Conservation (phyloP, 2,113 vertebrate species). For the Oriolus oriolus region DNA sequence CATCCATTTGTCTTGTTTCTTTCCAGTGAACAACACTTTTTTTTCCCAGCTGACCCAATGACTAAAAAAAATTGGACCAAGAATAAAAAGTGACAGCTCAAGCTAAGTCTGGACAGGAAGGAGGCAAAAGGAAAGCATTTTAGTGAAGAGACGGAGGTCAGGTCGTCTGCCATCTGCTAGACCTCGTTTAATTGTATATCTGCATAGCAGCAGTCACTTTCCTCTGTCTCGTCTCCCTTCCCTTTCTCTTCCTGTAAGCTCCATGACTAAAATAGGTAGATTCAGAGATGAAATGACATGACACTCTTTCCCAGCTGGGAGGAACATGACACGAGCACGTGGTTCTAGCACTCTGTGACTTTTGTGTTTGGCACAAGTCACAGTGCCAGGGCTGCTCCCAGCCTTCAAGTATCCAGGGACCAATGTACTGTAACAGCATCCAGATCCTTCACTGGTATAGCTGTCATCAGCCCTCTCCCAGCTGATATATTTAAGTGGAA, state of each 20-base stretch:
- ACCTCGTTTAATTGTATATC: background rate
- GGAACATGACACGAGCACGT: background rate
- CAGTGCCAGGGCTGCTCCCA: background rate
- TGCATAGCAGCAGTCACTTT: background rate
- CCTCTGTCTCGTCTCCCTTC: background rate
- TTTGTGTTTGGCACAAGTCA: background rate
- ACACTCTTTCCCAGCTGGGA: background rate
- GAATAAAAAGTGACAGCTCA: background rate
- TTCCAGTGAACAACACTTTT: background rate
- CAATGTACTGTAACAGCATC: background rate
- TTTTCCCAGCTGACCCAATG: background rate
- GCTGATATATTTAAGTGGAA: background rate
- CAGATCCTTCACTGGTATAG: background rate
- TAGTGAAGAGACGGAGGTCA: background rate
- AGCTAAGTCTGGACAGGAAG: background rate
- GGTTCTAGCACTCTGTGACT: background rate
- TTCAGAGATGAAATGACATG: background rate
- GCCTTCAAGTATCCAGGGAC: background rate
- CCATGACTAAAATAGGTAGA: background rate
- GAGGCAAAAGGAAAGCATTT: background rate
- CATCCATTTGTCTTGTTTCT: slow-evolving; percentile 11
- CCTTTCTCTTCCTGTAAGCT: background rate
- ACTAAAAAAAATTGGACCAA: background rate
- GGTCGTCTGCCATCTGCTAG: background rate
- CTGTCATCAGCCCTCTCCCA: background rate